These are phyloP conservation scores for Clusia tigrina DNA, from an alignment of 2,888 invertebrate species.

Conservation along the genomic window DNA sequence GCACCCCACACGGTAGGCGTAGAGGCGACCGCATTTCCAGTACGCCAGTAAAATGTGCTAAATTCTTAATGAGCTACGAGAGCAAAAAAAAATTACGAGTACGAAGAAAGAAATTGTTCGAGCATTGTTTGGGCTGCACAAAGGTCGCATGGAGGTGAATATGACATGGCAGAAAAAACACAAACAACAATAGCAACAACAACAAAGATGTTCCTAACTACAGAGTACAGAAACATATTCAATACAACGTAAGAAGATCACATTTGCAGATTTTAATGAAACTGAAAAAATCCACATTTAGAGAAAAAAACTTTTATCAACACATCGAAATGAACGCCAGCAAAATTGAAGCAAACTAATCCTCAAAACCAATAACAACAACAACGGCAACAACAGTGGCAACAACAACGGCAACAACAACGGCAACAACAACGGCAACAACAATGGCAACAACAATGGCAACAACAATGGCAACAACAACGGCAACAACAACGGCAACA, in stretches of 20 bases:
- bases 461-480: too few relatives aligned
- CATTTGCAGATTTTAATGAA: neutral
- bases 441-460: too few relatives aligned
- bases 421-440: constrained; percentile 28
- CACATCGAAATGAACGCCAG: neutral
- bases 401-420: constrained; percentile 23
- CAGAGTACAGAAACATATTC: neutral
- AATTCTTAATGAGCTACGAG: constrained; percentile 42
- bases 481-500: constrained; percentile 35
- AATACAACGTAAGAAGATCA: too few relatives aligned
- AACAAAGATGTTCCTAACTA: neutral
- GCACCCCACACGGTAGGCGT: neutral
- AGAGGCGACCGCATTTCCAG: neutral
- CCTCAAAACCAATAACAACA: neutral
- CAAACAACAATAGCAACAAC: constrained; percentile 10
- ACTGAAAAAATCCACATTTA: neutral
- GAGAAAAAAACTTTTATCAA: neutral
- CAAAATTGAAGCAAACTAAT: neutral
- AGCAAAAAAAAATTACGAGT: constrained; percentile 36
- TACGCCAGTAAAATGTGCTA: constrained; percentile 33
- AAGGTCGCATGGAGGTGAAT: constrained; percentile 28
- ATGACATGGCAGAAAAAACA: constrained; percentile 15
- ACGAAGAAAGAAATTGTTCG: too few relatives aligned
- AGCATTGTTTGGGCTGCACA: neutral
- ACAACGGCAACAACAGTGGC: constrained; percentile 16